Base-by-base conservation (phyloP, 2,888 invertebrate genomes). In the Nycteola revayana region DNA sequence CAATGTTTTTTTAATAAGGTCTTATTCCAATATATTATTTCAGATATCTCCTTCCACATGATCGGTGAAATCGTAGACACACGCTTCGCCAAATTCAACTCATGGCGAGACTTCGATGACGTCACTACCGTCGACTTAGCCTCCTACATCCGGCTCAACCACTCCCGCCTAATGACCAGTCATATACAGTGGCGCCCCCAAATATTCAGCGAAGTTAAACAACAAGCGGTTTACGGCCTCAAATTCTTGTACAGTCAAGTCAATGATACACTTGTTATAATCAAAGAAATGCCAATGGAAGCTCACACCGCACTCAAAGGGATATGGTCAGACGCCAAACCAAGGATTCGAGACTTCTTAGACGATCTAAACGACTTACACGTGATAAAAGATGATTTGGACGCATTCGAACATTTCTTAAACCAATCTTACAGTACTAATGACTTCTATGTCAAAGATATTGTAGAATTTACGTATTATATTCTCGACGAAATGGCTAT, bases 91-190 rank as follows among this genome's bases (percentile, higher is more conserved):
- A 90, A 91, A 44, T 91, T 96, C 51, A 92, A 95, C 69, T 90
- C 95, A 7, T 96, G 95, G 95, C 90, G 96, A 22, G 92, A 95
- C 55, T 96, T 94, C 62, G 95, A 95, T 47, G 95, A 95, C 71
- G 92, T 94, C 53, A 90, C 91, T 1, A 91, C 95, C 24, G 92
- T 93, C 1, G 96, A 96, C 74, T 80, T 96, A 10, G 91, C 93
- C 2, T 95, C 95, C 10, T 95, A 94, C 71, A 82, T 96, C 26
- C 91, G 93, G 11, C 90, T 96, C 51, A 96, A 96, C 79, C 96
- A 96, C 68, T 96, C 96, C 0, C 90, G 95, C 21, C 85, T 96
- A 0, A 87, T 96, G 7, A 95, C 95, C 1, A 95, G 95, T 40
- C 92, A 91, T n/a, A 81, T 96, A 10, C 89, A 91, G 38, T 96